These are phyloP conservation scores for Oreochromis aureus DNA, from an alignment of 2,113 vertebrate species.

Conservation along the genomic window DNA sequence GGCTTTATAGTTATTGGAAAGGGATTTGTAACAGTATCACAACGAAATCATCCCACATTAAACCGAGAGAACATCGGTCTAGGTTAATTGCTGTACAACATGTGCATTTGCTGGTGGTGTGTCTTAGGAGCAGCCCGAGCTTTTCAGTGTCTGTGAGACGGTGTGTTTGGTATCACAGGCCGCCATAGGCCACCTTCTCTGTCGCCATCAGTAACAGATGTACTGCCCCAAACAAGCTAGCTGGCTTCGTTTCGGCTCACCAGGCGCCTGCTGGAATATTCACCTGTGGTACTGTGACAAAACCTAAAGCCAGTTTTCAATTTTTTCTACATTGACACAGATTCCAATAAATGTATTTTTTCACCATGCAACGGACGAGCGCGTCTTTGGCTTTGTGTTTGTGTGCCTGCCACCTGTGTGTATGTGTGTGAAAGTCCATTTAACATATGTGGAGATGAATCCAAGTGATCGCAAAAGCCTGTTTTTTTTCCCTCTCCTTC, in stretches of 20 bases:
- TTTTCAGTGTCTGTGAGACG: conserved; percentile 42
- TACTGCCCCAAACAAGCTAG: conserved; percentile 55
- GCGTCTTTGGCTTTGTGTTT: conserved; percentile 44
- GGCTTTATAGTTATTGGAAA: conserved; percentile 16
- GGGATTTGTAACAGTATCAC: conserved; percentile 58
- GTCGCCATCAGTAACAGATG: conserved; percentile 52
- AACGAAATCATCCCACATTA: conserved; percentile 20
- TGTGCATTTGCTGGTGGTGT: conserved; percentile 50
- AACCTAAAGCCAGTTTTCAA: conserved; percentile 69
- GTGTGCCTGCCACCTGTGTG: background rate
- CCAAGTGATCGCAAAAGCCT: background rate
- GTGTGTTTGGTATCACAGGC: conserved; percentile 49
- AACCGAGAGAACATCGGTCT: conserved; percentile 8
- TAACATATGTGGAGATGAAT: background rate
- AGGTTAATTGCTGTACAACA: conserved; percentile 46
- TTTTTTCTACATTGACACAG: conserved; percentile 74
- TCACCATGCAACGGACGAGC: conserved; percentile 63
- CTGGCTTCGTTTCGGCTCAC: conserved; percentile 36
- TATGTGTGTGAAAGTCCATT: background rate
- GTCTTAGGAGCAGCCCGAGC: conserved; percentile 49
- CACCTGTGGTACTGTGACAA: conserved; percentile 70
- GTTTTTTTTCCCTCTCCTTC: background rate
- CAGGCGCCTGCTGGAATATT: conserved; percentile 51
- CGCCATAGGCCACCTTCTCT: conserved; percentile 25
- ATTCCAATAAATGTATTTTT: conserved; percentile 82